Conservation (phyloP, 2,888 invertebrate genomes). For the Teleogryllus oceanicus region DNA sequence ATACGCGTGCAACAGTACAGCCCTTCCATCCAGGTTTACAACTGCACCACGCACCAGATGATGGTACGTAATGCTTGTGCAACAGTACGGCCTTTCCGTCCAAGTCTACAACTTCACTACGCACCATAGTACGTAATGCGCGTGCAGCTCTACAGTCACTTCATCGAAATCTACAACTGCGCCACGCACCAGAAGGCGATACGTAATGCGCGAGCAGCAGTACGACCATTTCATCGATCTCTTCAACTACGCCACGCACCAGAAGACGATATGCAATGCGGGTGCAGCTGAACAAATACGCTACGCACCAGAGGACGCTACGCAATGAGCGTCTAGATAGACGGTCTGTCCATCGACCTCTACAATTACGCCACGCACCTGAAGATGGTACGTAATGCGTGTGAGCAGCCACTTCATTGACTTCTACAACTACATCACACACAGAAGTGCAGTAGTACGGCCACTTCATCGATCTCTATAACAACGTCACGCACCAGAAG, state of each 20-base stretch:
- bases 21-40: background rate
- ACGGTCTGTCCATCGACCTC: background rate
- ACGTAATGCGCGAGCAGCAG: background rate
- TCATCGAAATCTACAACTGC: background rate
- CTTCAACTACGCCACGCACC: background rate
- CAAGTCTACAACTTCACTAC: background rate
- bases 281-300: no score
- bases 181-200: conserved; percentile 41
- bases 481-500: conserved; percentile 36
- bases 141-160: background rate
- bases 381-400: conserved; percentile 40
- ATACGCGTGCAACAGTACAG: background rate
- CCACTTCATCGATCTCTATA: conserved; percentile 1
- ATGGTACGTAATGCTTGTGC: conserved; percentile 38
- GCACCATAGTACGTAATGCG: background rate
- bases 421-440: no score
- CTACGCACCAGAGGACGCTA: no score
- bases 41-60: conserved; percentile 36
- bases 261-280: conserved; percentile 40
- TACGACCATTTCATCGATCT: background rate
- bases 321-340: no score
- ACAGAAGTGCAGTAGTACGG: no score
- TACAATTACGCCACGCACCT: background rate
- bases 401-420: background rate
- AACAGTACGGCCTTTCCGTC: background rate